Base-by-base conservation (phyloP, 2,888 invertebrate species). In the Colletes collaris region DNA sequence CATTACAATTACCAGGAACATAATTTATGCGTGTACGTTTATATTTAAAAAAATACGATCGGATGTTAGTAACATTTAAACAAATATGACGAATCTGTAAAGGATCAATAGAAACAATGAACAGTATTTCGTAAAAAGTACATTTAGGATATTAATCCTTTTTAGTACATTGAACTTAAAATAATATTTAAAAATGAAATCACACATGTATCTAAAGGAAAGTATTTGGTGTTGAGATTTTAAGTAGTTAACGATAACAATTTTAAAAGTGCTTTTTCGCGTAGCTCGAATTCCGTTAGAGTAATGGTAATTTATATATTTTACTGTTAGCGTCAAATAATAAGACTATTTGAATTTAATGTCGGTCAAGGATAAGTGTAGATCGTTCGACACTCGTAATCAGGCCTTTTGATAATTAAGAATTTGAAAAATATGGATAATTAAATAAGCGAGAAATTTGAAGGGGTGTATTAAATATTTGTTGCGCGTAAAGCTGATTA, bases 251-350 rank as follows among this genome's bases (percentile, higher is more conserved):
- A 62, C 40, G 7, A 53, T 27, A 70, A 67, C 13, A 19, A 58
- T 58, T 16, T 35, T 13, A 50, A 49, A 62, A 63, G 37, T 55
- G 53, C 13, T 53, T 68, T 76, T 68, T 52, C 49, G 40, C 8
- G 44, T 74, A 76, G 60, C 37, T 56, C 62, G 46, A 76, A 76
- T 75, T 78, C 13, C 44, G 55, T 50, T 79, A 78, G 56, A 40
- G 50, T 49, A 62, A 50, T 71, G 44, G 44, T n/a, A 11, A 44
- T 50, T 50, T 27, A 27, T 63, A 44, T 63, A 75, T 53, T 74
- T 56, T 66, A 72, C 49, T 52, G 40, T 52, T 66, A 74, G 62
- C 62, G 55, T 66, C 55, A 11, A 60, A 66, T 13, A 63, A 19
- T 69, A 77, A 46, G 35, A 59, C 10, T 11, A 37, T 64, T 67